Base-by-base conservation (phyloP, 2,888 invertebrate genomes). In the Girardia tigrina region DNA sequence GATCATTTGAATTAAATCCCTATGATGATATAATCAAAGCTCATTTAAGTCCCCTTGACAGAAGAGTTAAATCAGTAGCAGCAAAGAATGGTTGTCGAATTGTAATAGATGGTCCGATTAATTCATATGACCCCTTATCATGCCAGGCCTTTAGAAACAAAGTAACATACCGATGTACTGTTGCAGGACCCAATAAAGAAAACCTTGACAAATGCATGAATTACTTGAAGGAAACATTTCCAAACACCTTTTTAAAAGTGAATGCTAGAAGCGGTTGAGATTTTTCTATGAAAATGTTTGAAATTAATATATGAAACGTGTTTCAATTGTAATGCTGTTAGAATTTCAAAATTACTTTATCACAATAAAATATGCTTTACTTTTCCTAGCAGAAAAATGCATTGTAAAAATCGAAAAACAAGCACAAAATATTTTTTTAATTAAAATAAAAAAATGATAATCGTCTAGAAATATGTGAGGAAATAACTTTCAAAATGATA, bases 21-120 rank as follows among this genome's bases (percentile, higher is more conserved):
- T 56, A 56, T 56, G 56, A 56, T 16, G 56, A 56, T 56, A 56
- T 56, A 20, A 56, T 56, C n/a, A 56, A 56, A 56, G 56, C 56
- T n/a, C 56, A 56, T 56, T 56, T 56, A 16, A 56, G 23, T 56
- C 56, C 56, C 2, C 6, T 56, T n/a, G 56, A 56, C n/a, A 56
- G 56, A 56, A 4, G 56, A 56, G 56, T 56, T 4, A 56, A 56
- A 56, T 56, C 56, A 20, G 56, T 56, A 56, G 56, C 56, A 12
- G 56, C 56, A n/a, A 56, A 56, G 23, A 56, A 56, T 23, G 56
- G 56, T 12, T 56, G 56, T 23, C 56, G n/a, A 56, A 56, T 56
- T 23, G 56, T n/a, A 8, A 56, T 56, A 6, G 56, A 56, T 56
- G 56, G 56, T 4, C 56, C 56, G 6, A 56, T 56, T 20, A 56